Base-by-base conservation (phyloP, 2,888 invertebrate species). In the Caenorhabditis afra region DNA sequence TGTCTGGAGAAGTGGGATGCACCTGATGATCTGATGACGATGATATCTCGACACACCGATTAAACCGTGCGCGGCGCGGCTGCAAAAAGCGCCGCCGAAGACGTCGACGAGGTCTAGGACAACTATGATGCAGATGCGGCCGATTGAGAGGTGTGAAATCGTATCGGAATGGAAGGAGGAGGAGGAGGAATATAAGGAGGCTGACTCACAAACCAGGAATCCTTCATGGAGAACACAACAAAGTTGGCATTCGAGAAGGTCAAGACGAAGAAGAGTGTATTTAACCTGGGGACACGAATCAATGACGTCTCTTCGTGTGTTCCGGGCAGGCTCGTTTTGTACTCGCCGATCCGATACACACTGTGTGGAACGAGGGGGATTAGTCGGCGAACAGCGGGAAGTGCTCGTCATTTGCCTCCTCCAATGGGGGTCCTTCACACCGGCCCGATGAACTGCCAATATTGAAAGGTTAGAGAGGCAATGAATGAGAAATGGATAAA, bases 1-100 rank as follows among this genome's bases (percentile, higher is more conserved):
- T 71, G 71, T 71, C 71, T 71, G 71, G 57, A 64, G 16, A 61
- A 7, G 7, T 14, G 66, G 35, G 53, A 57, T 71, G 70, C 62
- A 71, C 70, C 70, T 62, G 70, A 62, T 71, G 70, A 71, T 71
- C 62, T 61, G 70, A 70, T 62, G 55, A 55, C 29, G 55, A 55
- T 44, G 49, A 55, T 55, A 62, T 71, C 62, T 64, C 71, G 71
- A 57, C 55, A 55, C 68, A 70, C 70, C 62, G 71, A 71, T 64
- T 57, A 64, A 71, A 71, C 71, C 71, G 37, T 35, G 35, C 2
- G 35, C 49, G 10, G 39, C 20, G 59, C 39, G 35, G 20, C 29
- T 29, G 29, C 29, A 29, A 29, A 29, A 29, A 29, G 29, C 39
- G 22, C 20, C 45, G 23, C 37, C 39, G 35, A 7, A 1, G 39